phyloP scores from a whole-genome alignment of 2,888 invertebrate genomes.

The Limnephilus lunatus region DNA sequence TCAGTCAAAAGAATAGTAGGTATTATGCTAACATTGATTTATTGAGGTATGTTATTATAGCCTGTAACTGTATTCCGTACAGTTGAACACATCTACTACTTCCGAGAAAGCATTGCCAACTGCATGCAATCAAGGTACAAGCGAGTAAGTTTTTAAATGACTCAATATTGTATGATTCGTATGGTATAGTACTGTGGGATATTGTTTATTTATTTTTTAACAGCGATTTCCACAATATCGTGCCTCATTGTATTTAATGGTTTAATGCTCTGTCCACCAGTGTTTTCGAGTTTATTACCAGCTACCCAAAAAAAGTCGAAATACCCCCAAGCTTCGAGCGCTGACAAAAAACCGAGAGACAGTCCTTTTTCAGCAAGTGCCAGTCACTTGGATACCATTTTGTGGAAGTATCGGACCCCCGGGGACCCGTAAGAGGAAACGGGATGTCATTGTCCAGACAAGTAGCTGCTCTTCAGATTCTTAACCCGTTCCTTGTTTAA shows the following conservation, averaged over 20 bases:
- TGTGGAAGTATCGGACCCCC: not conserved
- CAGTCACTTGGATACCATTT: not conserved
- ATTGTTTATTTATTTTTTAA: not conserved
- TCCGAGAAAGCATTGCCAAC: too few species aligned
- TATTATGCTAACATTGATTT: too few species aligned
- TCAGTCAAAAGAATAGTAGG: too few species aligned
- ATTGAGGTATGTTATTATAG: too few species aligned
- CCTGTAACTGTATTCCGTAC: too few species aligned
- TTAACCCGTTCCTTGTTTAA: not conserved
- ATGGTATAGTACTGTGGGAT: too few species aligned
- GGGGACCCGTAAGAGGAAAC: slow-evolving; percentile 5
- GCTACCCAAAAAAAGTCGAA: not conserved
- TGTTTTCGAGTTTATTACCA: not conserved
- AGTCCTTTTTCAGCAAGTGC: slow-evolving; percentile 4
- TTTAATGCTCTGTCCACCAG: slow-evolving; percentile 11
- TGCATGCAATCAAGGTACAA: too few species aligned
- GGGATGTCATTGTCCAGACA: slow-evolving; percentile 26
- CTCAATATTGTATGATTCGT: too few species aligned
- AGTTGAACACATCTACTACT: too few species aligned
- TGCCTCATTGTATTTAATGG: not conserved
- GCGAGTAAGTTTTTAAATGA: too few species aligned
- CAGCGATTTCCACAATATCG: not conserved
- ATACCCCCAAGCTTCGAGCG: not conserved
- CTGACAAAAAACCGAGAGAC: not conserved
- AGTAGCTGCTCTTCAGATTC: not conserved